Percentiles rank a stretch among this genome's conserved stretches.
Evolutionary conservation across 2,797 vertebrate genomes (phyloP).

Genomic region (Gambusia yucatana): DNA sequence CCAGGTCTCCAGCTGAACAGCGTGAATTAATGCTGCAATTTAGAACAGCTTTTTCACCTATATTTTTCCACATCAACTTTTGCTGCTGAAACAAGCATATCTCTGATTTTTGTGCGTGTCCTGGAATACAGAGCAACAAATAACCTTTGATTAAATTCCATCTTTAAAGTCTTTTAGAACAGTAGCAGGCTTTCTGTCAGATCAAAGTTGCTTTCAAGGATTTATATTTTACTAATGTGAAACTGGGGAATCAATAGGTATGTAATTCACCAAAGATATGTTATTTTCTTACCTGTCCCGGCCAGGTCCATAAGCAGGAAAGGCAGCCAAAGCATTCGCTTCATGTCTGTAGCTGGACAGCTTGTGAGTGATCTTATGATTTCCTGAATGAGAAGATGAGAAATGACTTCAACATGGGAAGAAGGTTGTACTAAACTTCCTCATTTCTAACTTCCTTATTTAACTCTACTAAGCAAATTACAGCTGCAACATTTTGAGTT

Average conservation of each 20-base stretch:
- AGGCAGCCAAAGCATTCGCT: slow-evolving; percentile 44
- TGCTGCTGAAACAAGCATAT: slow-evolving; percentile 42
- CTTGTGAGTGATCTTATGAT: slow-evolving; percentile 54
- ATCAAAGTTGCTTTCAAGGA: not conserved
- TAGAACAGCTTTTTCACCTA: slow-evolving; percentile 37
- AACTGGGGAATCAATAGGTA: not conserved
- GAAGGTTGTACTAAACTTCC: slow-evolving; percentile 54
- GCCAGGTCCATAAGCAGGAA: slow-evolving; percentile 42
- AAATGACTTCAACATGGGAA: slow-evolving; percentile 47
- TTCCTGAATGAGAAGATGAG: slow-evolving; percentile 18
- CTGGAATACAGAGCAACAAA: slow-evolving; percentile 41
- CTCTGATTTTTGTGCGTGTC: not conserved
- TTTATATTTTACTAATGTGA: not conserved
- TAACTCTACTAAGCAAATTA: not conserved
- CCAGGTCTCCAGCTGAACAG: rapidly evolving
- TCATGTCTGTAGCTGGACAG: slow-evolving; percentile 51
- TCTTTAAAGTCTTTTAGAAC: not conserved
- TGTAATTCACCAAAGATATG: not conserved
- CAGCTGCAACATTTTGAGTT: not conserved
- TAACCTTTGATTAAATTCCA: not conserved
- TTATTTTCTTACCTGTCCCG: slow-evolving; percentile 52
- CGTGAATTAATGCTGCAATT: slow-evolving; percentile 22
- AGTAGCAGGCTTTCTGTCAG: not conserved
- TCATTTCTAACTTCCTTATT: slow-evolving; percentile 41
- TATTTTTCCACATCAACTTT: not conserved